Evolutionary conservation across 2,797 vertebrate genomes (phyloP).

Genomic region (Mareca strepera): DNA sequence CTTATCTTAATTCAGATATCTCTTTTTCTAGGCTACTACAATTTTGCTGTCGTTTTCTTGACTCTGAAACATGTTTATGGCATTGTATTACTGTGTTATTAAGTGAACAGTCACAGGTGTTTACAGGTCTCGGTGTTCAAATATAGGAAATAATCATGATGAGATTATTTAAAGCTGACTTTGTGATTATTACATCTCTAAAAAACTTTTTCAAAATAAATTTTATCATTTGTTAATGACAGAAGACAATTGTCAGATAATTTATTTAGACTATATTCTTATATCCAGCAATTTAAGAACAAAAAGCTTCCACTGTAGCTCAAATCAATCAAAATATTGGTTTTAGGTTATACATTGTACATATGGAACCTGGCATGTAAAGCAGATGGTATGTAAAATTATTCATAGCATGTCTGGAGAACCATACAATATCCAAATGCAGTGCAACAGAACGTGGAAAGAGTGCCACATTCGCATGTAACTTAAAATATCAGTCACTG

Average conservation of each 20-base stretch:
- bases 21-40: neutral
- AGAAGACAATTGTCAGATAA: neutral
- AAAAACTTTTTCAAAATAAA: neutral
- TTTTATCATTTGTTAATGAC: neutral
- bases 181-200: neutral
- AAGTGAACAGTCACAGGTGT: neutral
- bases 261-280: conserved; percentile 26
- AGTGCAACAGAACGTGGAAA: conserved; percentile 6
- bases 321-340: conserved; percentile 71
- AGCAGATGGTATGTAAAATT: conserved; percentile 71
- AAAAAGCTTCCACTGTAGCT: conserved; percentile 57
- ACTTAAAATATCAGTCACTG: conserved; percentile 31
- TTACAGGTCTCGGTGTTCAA: neutral
- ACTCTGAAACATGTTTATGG: neutral
- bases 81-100: neutral
- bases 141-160: neutral
- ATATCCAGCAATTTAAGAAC: conserved; percentile 50
- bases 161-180: neutral
- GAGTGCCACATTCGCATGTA: neutral
- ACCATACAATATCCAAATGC: conserved; percentile 46
- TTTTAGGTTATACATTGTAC: conserved; percentile 62
- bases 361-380: conserved; percentile 69
- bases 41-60: neutral
- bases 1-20: neutral
- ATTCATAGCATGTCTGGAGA: conserved; percentile 61